These are phyloP conservation scores for Diadophis punctatus DNA, from an alignment of 2,113 vertebrate genomes.

Conservation along the genomic window DNA sequence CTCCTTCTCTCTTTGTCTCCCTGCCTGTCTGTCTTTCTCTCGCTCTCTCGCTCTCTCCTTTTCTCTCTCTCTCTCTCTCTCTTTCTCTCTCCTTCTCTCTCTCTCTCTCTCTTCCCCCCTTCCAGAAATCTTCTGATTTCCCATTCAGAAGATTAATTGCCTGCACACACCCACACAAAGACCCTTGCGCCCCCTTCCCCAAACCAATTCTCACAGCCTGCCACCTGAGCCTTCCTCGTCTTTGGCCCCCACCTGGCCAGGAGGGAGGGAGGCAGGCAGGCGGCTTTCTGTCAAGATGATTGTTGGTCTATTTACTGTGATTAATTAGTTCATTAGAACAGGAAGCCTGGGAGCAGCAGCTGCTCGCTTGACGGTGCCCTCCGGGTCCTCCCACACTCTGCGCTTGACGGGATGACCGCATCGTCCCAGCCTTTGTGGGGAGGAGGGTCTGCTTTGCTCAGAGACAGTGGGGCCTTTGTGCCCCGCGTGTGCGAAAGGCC, in stretches of 20 bases:
- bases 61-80: no score
- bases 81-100: no score
- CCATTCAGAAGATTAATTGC: not conserved
- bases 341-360: not conserved
- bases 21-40: not conserved
- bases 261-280: not conserved
- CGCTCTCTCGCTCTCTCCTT: no score
- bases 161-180: rapidly evolving
- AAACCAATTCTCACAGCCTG: not conserved
- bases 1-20: not conserved
- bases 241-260: not conserved
- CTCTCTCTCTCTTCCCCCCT: not conserved
- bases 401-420: not conserved
- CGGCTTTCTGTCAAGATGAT: not conserved
- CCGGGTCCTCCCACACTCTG: rapidly evolving
- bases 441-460: slow-evolving; percentile 13
- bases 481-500: slow-evolving; percentile 24
- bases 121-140: rapidly evolving
- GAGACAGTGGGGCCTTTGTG: slow-evolving; percentile 67
- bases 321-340: slow-evolving; percentile 19
- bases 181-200: not conserved
- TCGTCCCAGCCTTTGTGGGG: slow-evolving; percentile 55
- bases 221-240: not conserved
- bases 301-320: not conserved
- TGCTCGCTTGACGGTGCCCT: slow-evolving; percentile 1